These are phyloP conservation scores for Pollenia labialis DNA, from an alignment of 2,888 invertebrate species.

Conservation along the genomic window DNA sequence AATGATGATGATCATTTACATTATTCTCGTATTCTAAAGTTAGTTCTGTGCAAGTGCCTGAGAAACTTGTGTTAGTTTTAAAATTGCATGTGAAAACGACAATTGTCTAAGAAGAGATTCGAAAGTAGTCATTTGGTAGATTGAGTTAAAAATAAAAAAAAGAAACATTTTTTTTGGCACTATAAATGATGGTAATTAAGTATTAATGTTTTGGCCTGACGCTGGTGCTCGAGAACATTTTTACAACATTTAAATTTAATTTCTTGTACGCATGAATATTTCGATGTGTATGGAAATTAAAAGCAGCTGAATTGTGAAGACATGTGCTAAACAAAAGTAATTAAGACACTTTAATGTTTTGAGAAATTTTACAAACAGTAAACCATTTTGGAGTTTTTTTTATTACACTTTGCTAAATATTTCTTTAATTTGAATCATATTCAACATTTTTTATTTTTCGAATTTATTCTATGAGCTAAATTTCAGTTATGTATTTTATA, in stretches of 20 bases:
- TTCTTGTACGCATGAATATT: not conserved
- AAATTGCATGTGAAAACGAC: slow-evolving; percentile 39
- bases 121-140: slow-evolving; percentile 31
- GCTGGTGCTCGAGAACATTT: not conserved
- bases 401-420: too few species aligned
- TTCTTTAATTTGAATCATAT: too few species aligned
- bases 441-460: too few species aligned
- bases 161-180: slow-evolving; percentile 3
- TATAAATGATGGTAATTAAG: slow-evolving; percentile 17
- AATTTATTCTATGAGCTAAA: too few species aligned
- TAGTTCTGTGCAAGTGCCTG: slow-evolving; percentile 4
- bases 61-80: slow-evolving; percentile 9
- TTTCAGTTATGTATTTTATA: too few species aligned
- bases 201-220: not conserved
- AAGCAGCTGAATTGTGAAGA: not conserved
- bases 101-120: slow-evolving; percentile 41
- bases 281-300: not conserved
- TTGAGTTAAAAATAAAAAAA: slow-evolving; percentile 7
- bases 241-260: not conserved
- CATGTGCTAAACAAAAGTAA: too few species aligned
- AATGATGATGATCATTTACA: slow-evolving; percentile 35
- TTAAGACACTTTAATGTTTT: too few species aligned
- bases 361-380: too few species aligned
- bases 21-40: not conserved
- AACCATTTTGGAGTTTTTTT: too few species aligned